Evolutionary conservation across 1,140 invertebrate species (phyloP).

Genomic region (Hestina assimilis): DNA sequence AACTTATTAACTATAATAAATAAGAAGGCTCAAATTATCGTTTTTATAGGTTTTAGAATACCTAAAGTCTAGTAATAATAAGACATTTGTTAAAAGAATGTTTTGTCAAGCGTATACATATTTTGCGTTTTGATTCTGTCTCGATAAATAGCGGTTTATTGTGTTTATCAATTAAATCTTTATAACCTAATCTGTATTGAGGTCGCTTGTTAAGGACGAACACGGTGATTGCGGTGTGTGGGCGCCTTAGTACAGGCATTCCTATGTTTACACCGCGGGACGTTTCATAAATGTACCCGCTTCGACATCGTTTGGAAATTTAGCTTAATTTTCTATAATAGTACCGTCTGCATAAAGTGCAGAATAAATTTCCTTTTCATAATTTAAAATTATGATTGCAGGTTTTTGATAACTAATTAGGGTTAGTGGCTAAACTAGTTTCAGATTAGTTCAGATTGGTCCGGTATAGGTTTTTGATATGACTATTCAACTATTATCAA

Average conservation of each 20-base stretch:
- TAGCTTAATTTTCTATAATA: conserved; percentile 41
- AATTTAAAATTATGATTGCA: too few species aligned
- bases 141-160: not conserved
- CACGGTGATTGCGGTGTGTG: conserved; percentile 30
- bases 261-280: conserved; percentile 31
- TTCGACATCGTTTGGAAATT: conserved; percentile 40
- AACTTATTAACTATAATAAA: too few species aligned
- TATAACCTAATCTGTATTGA: conserved; percentile 25
- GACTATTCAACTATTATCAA: too few species aligned
- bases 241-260: conserved; percentile 28
- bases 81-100: too few species aligned
- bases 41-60: too few species aligned
- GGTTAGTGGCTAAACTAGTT: too few species aligned
- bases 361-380: too few species aligned
- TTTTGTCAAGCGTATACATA: not conserved
- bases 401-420: too few species aligned
- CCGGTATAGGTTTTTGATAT: too few species aligned
- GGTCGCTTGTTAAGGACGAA: conserved; percentile 20
- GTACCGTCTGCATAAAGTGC: conserved; percentile 33
- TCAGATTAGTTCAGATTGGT: too few species aligned
- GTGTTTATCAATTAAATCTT: conserved; percentile 1
- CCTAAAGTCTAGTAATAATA: too few species aligned
- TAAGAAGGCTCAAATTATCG: too few species aligned
- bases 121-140: not conserved
- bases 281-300: conserved; percentile 51